Base-by-base conservation (phyloP, 2,888 invertebrate genomes). In the Temnothorax ravouxi region DNA sequence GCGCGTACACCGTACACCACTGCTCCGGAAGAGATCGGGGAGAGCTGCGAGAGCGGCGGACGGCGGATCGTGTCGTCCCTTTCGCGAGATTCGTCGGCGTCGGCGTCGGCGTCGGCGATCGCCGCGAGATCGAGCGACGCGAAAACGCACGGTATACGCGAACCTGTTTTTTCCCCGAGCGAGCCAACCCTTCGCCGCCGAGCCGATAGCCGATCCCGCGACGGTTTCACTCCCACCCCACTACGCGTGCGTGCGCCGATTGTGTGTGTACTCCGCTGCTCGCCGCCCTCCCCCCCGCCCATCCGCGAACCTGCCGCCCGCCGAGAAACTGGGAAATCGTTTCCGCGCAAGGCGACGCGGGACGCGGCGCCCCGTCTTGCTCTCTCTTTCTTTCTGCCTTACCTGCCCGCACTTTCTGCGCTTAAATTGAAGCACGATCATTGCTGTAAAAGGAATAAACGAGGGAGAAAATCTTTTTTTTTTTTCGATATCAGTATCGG, bases 171-270 rank as follows among this genome's bases (percentile, higher is more conserved):
- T 69, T n/a, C 29, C 29, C n/a, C 18, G 56, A 72, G 59, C 56
- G 44, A 62, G 18, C 21, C 11, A 52, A n/a, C 8, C 66, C 52
- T 15, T 41, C 61, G n/a, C 29, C 64, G 21, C 50, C 76, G 52
- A 29, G 29, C n/a, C 54, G 67, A 76, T 66, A 29, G 29, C n/a
- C 54, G 67, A 76, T 66, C 54, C 66, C 67, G 44, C 44, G n/a
- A 77, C 54, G 54, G 54, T 69, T 69, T 56, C 56, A 69, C 77
- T 67, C 77, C 77, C 54, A 77, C 77, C 54, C 77, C 54, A 77
- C 77, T 44, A 29, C 34, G n/a, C 56, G 9, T 15, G 62, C 76
- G 52, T 54, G 54, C 54, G n/a, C 67, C 66, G 66, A 54, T 56
- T 56, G 44, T 54, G 15, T 15, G 34, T 15, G 29, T 15, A 1